These are phyloP conservation scores for Phainopepla nitens DNA, from an alignment of 2,113 vertebrate species.

Conservation along the genomic window DNA sequence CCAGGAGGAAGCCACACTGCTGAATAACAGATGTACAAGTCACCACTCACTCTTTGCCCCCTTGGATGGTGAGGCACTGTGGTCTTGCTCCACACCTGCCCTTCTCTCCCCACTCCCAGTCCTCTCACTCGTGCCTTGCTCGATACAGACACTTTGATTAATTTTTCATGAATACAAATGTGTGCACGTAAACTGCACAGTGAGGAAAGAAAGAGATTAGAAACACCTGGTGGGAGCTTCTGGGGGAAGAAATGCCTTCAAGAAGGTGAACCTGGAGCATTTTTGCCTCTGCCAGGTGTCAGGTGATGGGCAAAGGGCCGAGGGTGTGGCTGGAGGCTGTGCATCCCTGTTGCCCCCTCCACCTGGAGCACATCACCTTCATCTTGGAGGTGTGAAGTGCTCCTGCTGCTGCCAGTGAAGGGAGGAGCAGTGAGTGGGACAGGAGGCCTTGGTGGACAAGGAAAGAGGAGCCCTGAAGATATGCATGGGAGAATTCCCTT, in stretches of 20 bases:
- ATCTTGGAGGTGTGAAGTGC: background rate
- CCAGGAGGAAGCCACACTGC: background rate
- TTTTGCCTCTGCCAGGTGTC: fast-evolving
- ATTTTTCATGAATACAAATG: background rate
- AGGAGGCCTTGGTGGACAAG: background rate
- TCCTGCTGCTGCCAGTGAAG: background rate
- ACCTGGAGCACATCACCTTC: background rate
- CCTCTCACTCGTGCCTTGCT: fast-evolving
- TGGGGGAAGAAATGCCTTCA: background rate
- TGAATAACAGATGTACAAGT: background rate
- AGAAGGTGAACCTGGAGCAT: background rate
- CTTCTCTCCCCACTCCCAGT: background rate
- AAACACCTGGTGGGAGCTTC: background rate
- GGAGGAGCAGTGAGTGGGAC: background rate
- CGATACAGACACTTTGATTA: fast-evolving
- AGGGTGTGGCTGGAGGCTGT: background rate
- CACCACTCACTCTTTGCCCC: background rate
- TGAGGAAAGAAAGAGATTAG: background rate
- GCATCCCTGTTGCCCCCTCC: no score
- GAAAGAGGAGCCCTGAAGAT: background rate
- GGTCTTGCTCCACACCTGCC: background rate
- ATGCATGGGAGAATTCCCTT: fast-evolving
- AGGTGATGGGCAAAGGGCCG: background rate
- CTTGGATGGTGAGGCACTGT: background rate
- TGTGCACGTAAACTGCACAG: fast-evolving